Percentiles rank a stretch among this genome's conserved stretches.
These are phyloP conservation scores for Meloidogyne chitwoodi DNA, from an alignment of 1,140 invertebrate genomes.

Conservation along the genomic window DNA sequence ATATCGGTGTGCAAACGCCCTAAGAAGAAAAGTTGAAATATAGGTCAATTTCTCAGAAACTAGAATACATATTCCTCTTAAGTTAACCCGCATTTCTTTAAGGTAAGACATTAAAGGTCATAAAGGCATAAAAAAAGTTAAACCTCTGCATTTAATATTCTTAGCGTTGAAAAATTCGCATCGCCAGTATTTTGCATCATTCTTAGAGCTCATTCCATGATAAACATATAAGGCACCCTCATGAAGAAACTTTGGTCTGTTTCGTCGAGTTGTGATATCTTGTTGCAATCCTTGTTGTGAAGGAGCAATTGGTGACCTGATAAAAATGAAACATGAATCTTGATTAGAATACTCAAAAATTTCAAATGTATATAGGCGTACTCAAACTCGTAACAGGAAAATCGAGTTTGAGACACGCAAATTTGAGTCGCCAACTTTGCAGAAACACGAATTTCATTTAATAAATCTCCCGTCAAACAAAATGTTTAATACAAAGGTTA, in stretches of 20 bases:
- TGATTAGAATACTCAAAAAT: not conserved
- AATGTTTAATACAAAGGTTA: not conserved
- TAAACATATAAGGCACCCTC: constrained; percentile 4
- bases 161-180: constrained; percentile 13
- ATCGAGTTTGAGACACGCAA: not conserved
- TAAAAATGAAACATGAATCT: not conserved
- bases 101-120: too few species aligned
- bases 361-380: not conserved
- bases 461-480: not conserved
- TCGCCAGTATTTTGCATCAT: constrained; percentile 9
- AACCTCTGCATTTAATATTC: constrained; percentile 12
- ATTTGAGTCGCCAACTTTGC: not conserved
- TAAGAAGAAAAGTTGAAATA: not conserved
- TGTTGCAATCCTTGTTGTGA: not conserved
- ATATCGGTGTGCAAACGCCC: constrained; percentile 3
- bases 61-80: too few species aligned
- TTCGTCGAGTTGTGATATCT: not conserved
- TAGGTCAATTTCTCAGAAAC: too few species aligned
- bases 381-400: not conserved
- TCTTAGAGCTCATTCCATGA: constrained; percentile 1
- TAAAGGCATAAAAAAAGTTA: not conserved
- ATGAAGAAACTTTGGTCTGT: constrained; percentile 2
- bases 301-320: not conserved
- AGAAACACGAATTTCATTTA: not conserved
- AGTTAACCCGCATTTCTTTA: too few species aligned